These are phyloP conservation scores for Eurystomus glaucurus DNA, from an alignment of 2,797 vertebrate species.

Conservation along the genomic window DNA sequence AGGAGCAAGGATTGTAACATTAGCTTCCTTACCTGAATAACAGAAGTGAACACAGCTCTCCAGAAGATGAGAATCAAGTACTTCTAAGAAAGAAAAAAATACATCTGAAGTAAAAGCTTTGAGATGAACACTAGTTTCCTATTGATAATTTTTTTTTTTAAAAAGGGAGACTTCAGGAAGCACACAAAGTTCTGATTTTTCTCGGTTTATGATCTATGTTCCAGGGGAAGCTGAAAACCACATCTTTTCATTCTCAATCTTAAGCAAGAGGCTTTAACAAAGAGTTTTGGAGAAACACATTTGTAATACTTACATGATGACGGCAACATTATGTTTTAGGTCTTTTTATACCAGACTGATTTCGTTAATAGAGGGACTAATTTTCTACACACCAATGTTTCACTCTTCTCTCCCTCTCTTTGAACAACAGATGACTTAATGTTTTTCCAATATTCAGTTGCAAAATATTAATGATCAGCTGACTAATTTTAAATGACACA, in stretches of 20 bases:
- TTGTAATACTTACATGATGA: neutral
- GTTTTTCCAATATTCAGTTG: neutral
- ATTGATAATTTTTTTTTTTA: neutral
- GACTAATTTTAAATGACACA: neutral
- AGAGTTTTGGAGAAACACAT: neutral
- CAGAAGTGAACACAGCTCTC: neutral
- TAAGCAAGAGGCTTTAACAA: neutral
- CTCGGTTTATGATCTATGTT: neutral
- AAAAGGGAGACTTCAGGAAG: neutral
- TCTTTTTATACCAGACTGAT: neutral
- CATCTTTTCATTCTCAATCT: neutral
- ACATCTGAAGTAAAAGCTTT: neutral
- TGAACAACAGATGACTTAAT: neutral
- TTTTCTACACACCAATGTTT: neutral
- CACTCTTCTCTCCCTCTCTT: neutral
- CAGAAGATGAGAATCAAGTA: neutral
- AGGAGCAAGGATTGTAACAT: neutral
- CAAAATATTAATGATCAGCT: neutral
- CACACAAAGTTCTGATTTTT: constrained; percentile 23
- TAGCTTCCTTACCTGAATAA: neutral
- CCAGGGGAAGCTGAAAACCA: neutral
- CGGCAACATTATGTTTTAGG: neutral
- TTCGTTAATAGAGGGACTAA: neutral
- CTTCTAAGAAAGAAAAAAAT: neutral
- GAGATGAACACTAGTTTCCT: neutral